Evolutionary conservation across 2,113 vertebrate species (phyloP), one percentile per base, ranked within the genome.

Genomic region (Pteropus alecto): DNA sequence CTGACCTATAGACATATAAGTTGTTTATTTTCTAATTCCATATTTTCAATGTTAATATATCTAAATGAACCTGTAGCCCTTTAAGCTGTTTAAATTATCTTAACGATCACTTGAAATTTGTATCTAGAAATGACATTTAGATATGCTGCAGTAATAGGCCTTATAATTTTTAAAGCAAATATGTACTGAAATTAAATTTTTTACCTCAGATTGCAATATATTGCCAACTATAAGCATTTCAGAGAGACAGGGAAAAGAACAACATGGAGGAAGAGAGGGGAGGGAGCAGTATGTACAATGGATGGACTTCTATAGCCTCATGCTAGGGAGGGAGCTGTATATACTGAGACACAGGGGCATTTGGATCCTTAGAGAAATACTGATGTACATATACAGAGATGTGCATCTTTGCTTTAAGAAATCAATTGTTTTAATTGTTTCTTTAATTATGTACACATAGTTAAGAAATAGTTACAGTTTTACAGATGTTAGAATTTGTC

Each of bases 61-160:
- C 11, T 95, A 87, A 96, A 87, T 74, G 38, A 94, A 87, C 28
- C 28, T 87, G 61, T 87, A 22, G 28, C 30, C 41, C 35, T 76
- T 74, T 76, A 93, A 89, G 51, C 26, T 56, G 7, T 91, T 93
- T 95, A 91, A 95, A 86, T 88, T 77, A n/a, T 94, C 16, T 95
- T 82, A 81, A 9, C 81, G 51, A 77, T 87, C 46, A 70, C 43
- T n/a, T 77, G 82, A 48, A 16, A 48, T 68, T 58, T 82, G 14
- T 43, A 38, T 82, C 15, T 71, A 63, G 30, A 60, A 13, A 33
- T 78, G 22, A 74, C 35, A 19, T 95, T 92, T 48, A 38, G 71
- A 91, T 30, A 60, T 84, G 21, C 56, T 95, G 8, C 41, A 48
- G 7, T 90, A 58, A 79, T 73, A 63, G n/a, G 24, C 18, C 18